Evolutionary conservation across 2,113 vertebrate genomes (phyloP), one percentile per base, ranked within the genome.

Genomic region (Syrrhaptes paradoxus): DNA sequence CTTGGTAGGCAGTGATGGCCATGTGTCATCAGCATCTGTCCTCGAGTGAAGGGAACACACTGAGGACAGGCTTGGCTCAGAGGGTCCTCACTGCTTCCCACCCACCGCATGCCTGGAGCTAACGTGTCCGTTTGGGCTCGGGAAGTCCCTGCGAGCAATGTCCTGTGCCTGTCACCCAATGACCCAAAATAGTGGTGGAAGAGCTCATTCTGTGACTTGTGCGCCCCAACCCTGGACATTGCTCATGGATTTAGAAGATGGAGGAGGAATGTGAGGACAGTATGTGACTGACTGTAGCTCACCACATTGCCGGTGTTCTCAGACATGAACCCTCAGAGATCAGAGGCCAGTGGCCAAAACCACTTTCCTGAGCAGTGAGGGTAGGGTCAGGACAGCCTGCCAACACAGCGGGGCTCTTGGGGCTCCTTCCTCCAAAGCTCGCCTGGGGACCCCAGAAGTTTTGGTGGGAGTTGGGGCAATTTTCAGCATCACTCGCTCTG

Each of bases 351-450:
- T 43, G 59, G 24, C 58, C 52, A 48, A 88, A 90, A 12, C 28
- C 25, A 19, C 11, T 51, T 86, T 48, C 18, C 66, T 2, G 11
- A 24, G 22, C 46, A 6, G 11, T 32, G 32, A 77, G 46, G 73
- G 48, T 31, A 66, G 51, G 58, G 11, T 6, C 48, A 72, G 62
- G 58, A 22, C 28, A 52, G 34, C 26, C 57, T 79, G 20, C 28
- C 10, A 28, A 52, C 0, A 0, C 6, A 9, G 28, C 7, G 2
- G 7, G 7, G 11, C 13, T 61, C 26, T 16, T 61, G 54, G 26
- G 46, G 4, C 25, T 67, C 32, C 48, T 19, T 75, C 13, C 34
- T 68, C 11, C 4, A 2, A 29, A 38, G 71, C 45, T 79, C 3
- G 1, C 5, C 22, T 52, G 32, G 8, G 24, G 38, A 54, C 12